Evolutionary conservation across 2,888 invertebrate genomes (phyloP), one percentile per base, ranked within the genome.

Genomic region (Pyrocoelia pectoralis): DNA sequence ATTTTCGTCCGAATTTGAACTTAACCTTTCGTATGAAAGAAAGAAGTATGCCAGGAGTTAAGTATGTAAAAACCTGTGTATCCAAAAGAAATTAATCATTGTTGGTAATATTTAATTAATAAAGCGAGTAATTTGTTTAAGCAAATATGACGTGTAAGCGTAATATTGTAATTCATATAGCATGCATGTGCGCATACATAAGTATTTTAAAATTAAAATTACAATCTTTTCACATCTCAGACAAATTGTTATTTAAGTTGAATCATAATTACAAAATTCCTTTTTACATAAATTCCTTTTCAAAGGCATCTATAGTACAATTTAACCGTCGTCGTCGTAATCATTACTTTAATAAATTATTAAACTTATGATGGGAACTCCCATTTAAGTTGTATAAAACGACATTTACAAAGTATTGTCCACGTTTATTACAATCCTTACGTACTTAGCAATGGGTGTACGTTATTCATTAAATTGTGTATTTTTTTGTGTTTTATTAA

Each of bases 331-430:
- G 33, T 33, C 46, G 17, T 17, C 46, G 17, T 46, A 46, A 46
- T 46, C 46, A 46, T 17, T 17, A 46, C 46, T n/a, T 46, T 10
- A 17, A 46, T 46, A 46, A 46, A 46, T 46, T 46, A 46, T 46
- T 46, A 17, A 46, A 46, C 46, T n/a, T 17, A 46, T n/a, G 17
- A 46, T 17, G 43, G 46, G 17, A 46, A 46, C 46, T 46, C 46
- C 46, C 46, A 46, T 46, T 33, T 33, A 33, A 33, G 33, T 33
- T 33, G 33, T 33, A 33, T 33, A 33, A 33, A n/a, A 33, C 33
- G 33, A 33, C 33, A 33, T 33, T 33, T 33, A 33, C 33, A 33
- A 33, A 33, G 33, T 33, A 33, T 33, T 33, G 33, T 33, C 33
- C 33, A 33, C 33, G 10, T 33, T 33, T 33, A 33, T n/a, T 24